Base-by-base conservation (phyloP, 2,888 invertebrate species). In the Steinernema scapterisci region DNA sequence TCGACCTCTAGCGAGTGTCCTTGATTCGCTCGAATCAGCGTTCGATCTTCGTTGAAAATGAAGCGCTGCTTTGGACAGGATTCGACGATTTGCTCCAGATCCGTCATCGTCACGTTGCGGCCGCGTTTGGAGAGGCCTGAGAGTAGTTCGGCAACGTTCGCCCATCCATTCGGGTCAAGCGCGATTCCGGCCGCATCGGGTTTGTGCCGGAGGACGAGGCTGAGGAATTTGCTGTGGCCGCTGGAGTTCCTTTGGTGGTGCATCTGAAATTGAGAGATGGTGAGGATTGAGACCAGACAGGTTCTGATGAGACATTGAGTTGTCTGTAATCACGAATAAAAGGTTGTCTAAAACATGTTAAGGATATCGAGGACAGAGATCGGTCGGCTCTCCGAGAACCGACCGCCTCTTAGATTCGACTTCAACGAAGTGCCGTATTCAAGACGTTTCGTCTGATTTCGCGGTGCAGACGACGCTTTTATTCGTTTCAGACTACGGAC, bases 21-120 rank as follows among this genome's bases (percentile, higher is more conserved):
- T 52, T 75, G 75, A 9, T 48, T 72, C 6, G 75, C 75, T 27
- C 75, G 75, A 31, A 75, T 75, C 19, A 19, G 71, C 27, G 54
- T 44, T 1, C 72, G 56, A 38, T 75, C 71, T 19, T 46, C 51
- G 51, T 38, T 70, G 27, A 71, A 52, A 21, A 56, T 23, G 51
- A 74, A 74, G 2, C 74, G 70, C 19, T 71, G 70, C 63, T 63
- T 63, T 16, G 27, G 31, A 31, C 31, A 31, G 11, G 25, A 9
- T 13, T 27, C 63, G 27, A 63, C 63, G 16, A 63, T 9, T 5
- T 38, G 63, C 63, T 63, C 63, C 63, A 63, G 31, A 2, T 63
- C 16, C 1, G 27, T 5, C 31, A 21, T 63, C 31, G 63, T 63
- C 63, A 63, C 31, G 27, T 25, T 16, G 31, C 63, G 63, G 19